phyloP scores from a whole-genome alignment of 2,888 invertebrate species.

The Agrotis clavis region DNA sequence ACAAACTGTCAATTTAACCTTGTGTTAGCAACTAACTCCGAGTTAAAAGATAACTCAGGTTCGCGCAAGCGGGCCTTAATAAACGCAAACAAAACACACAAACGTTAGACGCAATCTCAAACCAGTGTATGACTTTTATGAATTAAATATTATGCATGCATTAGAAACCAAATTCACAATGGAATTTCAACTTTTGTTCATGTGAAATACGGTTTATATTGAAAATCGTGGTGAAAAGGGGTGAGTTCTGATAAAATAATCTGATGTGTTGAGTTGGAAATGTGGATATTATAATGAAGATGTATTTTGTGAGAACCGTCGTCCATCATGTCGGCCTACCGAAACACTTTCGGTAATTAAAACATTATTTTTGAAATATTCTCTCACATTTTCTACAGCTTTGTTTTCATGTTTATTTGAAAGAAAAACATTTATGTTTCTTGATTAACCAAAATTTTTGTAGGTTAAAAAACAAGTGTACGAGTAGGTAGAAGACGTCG shows the following conservation, averaged over 20 bases:
- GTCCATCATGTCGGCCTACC: conserved; percentile 26
- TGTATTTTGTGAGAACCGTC: conserved; percentile 21
- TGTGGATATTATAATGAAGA: conserved; percentile 42
- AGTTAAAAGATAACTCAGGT: too few relatives aligned
- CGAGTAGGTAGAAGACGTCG: too few relatives aligned
- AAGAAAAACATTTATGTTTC: not conserved
- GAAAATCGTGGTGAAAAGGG: not conserved
- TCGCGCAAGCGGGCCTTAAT: too few relatives aligned
- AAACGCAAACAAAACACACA: conserved; percentile 49
- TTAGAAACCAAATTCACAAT: conserved; percentile 2
- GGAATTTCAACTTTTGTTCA: not conserved
- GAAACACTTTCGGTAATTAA: conserved; percentile 27
- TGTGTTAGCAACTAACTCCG: too few relatives aligned
- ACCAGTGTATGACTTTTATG: conserved; percentile 53
- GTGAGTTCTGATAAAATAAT: conserved; percentile 15
- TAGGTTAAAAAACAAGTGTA: too few relatives aligned
- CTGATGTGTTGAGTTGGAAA: conserved; percentile 42
- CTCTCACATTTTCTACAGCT: not conserved
- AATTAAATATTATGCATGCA: conserved; percentile 53
- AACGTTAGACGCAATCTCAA: conserved; percentile 56
- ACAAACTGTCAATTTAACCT: too few relatives aligned
- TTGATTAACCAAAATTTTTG: not conserved
- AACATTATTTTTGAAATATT: conserved; percentile 4
- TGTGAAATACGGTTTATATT: conserved; percentile 10
- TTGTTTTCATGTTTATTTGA: conserved; percentile 1